Evolutionary conservation across 2,797 vertebrate genomes (phyloP).

Genomic region (Hephaestus fuliginosus): DNA sequence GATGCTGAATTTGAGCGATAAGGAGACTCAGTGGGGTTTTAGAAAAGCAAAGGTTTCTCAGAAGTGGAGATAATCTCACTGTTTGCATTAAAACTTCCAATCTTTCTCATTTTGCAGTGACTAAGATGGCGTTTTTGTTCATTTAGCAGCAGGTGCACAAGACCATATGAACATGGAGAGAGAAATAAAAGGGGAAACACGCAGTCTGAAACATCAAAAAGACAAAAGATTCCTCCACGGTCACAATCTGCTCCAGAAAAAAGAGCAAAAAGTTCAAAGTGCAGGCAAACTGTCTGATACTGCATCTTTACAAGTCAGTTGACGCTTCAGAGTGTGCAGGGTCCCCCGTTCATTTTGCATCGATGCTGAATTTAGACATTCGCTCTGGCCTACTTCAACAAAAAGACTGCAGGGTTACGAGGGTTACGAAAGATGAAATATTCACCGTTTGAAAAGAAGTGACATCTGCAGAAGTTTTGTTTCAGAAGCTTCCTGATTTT

Average conservation of each 20-base stretch:
- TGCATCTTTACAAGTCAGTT: conserved; percentile 12
- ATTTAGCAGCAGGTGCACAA: not conserved
- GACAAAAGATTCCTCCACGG: not conserved
- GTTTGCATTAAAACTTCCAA: not conserved
- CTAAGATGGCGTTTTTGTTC: not conserved
- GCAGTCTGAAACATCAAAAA: not conserved
- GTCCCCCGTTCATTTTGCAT: conserved; percentile 32
- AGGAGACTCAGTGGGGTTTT: conserved; percentile 1
- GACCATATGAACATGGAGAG: not conserved
- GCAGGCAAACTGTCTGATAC: conserved; percentile 23
- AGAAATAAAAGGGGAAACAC: not conserved
- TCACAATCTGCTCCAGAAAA: not conserved
- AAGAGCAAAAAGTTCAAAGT: conserved; percentile 20
- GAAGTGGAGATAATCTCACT: not conserved
- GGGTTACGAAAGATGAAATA: conserved; percentile 47
- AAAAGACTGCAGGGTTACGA: conserved; percentile 26
- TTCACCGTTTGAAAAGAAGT: conserved; percentile 24
- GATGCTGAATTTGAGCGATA: not conserved
- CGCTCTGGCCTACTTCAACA: conserved; percentile 38
- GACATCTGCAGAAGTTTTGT: conserved; percentile 28
- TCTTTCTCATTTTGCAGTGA: not conserved
- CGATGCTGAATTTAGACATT: conserved; percentile 43
- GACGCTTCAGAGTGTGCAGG: conserved; percentile 4
- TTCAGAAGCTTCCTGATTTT: not conserved
- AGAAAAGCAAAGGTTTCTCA: conserved; percentile 18